Base-by-base conservation (phyloP, 2,113 vertebrate species). In the Mus musculus region DNA sequence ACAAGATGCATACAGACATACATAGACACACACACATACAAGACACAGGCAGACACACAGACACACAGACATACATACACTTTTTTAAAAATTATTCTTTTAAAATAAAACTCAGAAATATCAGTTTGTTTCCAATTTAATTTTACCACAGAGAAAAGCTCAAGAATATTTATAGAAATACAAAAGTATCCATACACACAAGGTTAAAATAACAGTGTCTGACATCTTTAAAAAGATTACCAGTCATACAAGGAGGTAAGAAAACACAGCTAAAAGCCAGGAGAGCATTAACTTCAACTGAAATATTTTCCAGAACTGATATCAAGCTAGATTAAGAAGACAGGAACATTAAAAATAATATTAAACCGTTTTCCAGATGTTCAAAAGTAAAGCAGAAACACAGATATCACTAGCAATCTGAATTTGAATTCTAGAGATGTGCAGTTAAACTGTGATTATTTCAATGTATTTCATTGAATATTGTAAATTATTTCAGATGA, bases 131-230 rank as follows among this genome's bases (percentile, higher is more conserved):
- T 49, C 39, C 30, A 81, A 73, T 52, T 94, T 52, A 63, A 89
- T 33, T 61, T 46, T 73, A 39, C 59, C 54, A 59, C 33, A 81
- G 76, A 89, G 42, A 54, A 52, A 93, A 56, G 17, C 26, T 88
- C 46, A 88, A 93, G 65, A 71, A 72, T 49, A 80, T 30, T 28
- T 72, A 59, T 49, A 93, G 16, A 36, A 80, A 72, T 61, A 49
- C 39, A 93, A 80, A 93, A 81, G 26, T 49, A 72, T 59, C 22
- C n/a, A 89, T 52, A 63, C 26, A 26, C 49, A 69, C 13, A 17
- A 33, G 28, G 30, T 26, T 24, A 88, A 39, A 90, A 81, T 90
- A 61, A 88, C 69, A 76, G 81, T 56, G 59, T 76, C 86, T 97
- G 81, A 42, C 26, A 56, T 10, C 4, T 80, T 85, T 78, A 88